Evolutionary conservation across 2,888 invertebrate species (phyloP).

Genomic region (Diplazon laetatorius): DNA sequence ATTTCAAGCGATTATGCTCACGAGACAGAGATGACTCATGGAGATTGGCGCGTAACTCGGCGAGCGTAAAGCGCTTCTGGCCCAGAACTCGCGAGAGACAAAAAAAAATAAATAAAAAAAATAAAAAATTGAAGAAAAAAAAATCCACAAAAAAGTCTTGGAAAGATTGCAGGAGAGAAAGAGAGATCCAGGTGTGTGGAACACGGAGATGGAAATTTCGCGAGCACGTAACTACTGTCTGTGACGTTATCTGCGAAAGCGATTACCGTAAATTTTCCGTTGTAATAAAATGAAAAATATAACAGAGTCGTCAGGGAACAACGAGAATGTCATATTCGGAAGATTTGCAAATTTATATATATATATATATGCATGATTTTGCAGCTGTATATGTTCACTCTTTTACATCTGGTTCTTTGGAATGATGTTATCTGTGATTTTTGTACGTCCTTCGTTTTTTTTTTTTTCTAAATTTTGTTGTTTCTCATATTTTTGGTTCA

Average conservation of each 20-base stretch:
- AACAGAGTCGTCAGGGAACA: not conserved
- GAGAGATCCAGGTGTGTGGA: slow-evolving; percentile 8
- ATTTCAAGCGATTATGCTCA: slow-evolving; percentile 14
- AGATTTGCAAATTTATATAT: not conserved
- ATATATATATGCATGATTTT: too few relatives aligned
- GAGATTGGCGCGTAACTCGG: slow-evolving; percentile 51
- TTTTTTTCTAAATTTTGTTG: too few relatives aligned
- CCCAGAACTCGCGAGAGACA: not conserved
- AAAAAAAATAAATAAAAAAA: too few relatives aligned
- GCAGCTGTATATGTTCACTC: too few relatives aligned
- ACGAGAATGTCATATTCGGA: not conserved
- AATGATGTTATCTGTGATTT: too few relatives aligned
- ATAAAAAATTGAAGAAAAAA: too few relatives aligned
- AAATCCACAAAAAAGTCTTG: slow-evolving; percentile 41
- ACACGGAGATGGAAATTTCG: not conserved
- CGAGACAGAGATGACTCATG: slow-evolving; percentile 55
- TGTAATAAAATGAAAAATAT: not conserved
- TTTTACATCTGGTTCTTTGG: too few relatives aligned
- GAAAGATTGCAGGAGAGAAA: slow-evolving; percentile 25
- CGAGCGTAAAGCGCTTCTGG: slow-evolving; percentile 30
- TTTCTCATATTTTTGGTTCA: not conserved
- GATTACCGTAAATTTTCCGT: slow-evolving; percentile 21
- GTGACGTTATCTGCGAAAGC: slow-evolving; percentile 8
- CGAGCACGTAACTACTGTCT: slow-evolving; percentile 10
- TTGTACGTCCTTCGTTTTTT: too few relatives aligned